Base-by-base conservation (phyloP, 2,888 invertebrate genomes). In the Poecilobothrus nobilitatus region DNA sequence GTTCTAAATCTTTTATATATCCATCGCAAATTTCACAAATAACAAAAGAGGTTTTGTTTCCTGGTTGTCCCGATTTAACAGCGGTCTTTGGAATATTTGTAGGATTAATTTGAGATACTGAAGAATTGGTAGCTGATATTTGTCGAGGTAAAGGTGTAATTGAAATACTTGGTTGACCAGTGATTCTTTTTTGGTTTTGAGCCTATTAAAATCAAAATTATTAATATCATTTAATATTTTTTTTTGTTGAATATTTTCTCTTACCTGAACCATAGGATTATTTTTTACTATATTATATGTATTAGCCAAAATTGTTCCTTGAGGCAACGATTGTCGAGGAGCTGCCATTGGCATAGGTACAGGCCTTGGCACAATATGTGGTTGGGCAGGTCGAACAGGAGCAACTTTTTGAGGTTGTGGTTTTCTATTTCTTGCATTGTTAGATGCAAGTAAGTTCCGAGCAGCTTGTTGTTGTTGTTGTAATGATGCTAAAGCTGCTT, bases 1-100 rank as follows among this genome's bases (percentile, higher is more conserved):
- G 95, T 77, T 95, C 95, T 77, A 95, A 85, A 81, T 97, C 96
- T 84, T 95, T 95, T 72, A 97, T 96, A 79, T 95, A 96, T 27
- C 95, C 95, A 78, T 97, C 97, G 83, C 97, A 97, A 72, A 97
- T 95, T 84, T 97, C 97, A 82, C 97, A 97, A 74, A 95, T 93
- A 73, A 95, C 95, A 82, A 94, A 94, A 37, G 91, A 88, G 74
- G 89, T 90, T 80, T 93, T 93, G 73, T 86, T 87, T 67, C 78
- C 75, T 75, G 72, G 78, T 73, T 81, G 81, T 10, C 82, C 82
- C 3, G 84, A 84, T 73, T 86, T 86, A 71, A 85, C 83, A 12
- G 84, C 84, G 63, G 79, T 33, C 33, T 53, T 44, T 67, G 72
- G 71, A 53, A 53, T 53, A 61, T 72, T 70, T 67, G 71, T 68